Evolutionary conservation across 2,888 invertebrate genomes (phyloP), one percentile per base, ranked within the genome.

Genomic region (Sesia apiformis): DNA sequence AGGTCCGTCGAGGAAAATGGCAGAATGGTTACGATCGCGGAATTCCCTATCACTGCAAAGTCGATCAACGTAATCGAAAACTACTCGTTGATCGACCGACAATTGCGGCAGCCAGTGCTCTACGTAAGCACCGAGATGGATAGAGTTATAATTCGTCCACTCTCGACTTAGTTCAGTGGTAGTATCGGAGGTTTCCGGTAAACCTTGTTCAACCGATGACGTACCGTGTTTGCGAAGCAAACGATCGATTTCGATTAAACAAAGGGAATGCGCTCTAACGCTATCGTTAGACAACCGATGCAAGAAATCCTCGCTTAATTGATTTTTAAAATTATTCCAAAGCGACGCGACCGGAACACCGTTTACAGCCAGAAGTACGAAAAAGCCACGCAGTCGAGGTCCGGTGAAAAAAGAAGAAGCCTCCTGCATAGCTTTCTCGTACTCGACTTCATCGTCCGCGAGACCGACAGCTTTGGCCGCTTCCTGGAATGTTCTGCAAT

Each of bases 401-500:
- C 53, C 56, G 39, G 58, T 58, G 42, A 55, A 56, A 49, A 58
- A 60, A 51, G 42, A 49, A 8, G 56, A 43, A 51, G 60, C 55
- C 54, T 56, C 58, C 54, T 49, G 40, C 56, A 55, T 56, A 46
- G 55, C 55, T 40, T 23, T 49, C 46, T 55, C 54, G 50, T 55
- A 57, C 46, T 58, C 57, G 43, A 40, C 49, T n/a, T 58, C 57
- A 49, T 58, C 57, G 52, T 58, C 55, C 38, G 57, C 59, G 23
- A 60, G 40, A 41, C 56, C 56, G 38, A 59, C 51, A n/a, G 46
- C 6, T 55, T 52, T 56, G 39, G 58, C 59, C 40, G 59, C 60
- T 38, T 60, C 60, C 52, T 60, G 59, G 39, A 60, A 59, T 40
- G 60, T 60, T 40, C 40, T 54, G 52, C 59, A 60, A 46, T 56